These are phyloP conservation scores for Apodemus speciosus DNA, from an alignment of 2,113 vertebrate species.

Conservation along the genomic window DNA sequence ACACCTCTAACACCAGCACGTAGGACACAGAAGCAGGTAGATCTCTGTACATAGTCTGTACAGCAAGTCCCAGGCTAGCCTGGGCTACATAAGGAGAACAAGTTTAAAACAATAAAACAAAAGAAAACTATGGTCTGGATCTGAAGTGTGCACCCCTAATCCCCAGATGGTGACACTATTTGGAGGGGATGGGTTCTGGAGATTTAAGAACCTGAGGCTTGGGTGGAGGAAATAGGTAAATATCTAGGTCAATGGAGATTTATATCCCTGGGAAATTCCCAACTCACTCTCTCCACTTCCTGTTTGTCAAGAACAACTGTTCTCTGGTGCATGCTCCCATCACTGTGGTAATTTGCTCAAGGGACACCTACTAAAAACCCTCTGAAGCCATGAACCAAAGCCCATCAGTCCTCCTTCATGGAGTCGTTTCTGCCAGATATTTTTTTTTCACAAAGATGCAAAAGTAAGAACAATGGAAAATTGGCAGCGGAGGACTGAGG, in stretches of 20 bases:
- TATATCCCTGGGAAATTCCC: neutral
- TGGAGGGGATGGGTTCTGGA: neutral
- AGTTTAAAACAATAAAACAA: neutral
- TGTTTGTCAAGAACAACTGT: neutral
- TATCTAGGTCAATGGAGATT: neutral
- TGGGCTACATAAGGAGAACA: neutral
- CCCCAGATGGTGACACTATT: neutral
- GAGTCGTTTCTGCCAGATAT: neutral
- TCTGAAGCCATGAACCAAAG: neutral
- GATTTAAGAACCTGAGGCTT: neutral
- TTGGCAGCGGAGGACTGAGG: neutral
- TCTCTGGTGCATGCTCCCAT: neutral
- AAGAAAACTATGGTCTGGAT: neutral
- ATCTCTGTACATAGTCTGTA: neutral
- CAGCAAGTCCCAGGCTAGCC: neutral
- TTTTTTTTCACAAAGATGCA: neutral
- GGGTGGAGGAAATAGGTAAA: neutral
- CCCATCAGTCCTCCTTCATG: neutral
- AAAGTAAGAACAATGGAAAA: neutral
- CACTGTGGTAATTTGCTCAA: neutral
- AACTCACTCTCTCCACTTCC: neutral
- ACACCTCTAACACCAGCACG: neutral
- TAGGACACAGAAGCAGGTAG: neutral
- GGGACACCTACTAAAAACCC: neutral
- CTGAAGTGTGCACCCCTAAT: too few species aligned